Evolutionary conservation across 2,888 invertebrate species (phyloP).

Genomic region (Campoplex nolae): DNA sequence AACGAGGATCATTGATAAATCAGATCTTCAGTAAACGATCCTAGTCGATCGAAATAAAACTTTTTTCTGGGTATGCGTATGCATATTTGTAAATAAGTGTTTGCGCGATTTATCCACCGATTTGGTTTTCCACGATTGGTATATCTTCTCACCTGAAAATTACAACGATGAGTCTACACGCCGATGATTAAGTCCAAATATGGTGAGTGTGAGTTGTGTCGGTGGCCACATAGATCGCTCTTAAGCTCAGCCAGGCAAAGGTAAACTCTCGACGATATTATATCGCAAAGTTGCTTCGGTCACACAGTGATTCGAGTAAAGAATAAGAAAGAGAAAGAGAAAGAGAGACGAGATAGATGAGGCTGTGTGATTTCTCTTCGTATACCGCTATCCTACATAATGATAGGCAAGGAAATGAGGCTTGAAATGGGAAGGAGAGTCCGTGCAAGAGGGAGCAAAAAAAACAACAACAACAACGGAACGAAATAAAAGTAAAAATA

Average conservation of each 20-base stretch:
- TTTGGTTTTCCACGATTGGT: constrained; percentile 16
- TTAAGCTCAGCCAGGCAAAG: constrained; percentile 43
- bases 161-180: constrained; percentile 57
- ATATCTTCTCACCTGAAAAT: constrained; percentile 51
- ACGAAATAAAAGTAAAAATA: constrained; percentile 59
- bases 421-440: constrained; percentile 65
- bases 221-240: constrained; percentile 68
- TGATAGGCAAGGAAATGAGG: constrained; percentile 71
- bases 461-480: constrained; percentile 31
- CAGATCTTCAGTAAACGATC: no score
- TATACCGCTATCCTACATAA: constrained; percentile 44
- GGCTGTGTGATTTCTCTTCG: constrained; percentile 28
- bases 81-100: background rate
- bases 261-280: constrained; percentile 48
- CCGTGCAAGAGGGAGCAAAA: constrained; percentile 58
- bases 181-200: constrained; percentile 74
- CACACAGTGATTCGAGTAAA: constrained; percentile 33
- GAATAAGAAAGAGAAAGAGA: background rate
- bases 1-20: no score
- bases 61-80: background rate
- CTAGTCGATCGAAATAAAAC: no score
- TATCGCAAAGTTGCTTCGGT: constrained; percentile 49
- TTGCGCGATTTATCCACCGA: background rate
- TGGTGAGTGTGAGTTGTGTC: constrained; percentile 58
- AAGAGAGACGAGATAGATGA: constrained; percentile 19